Base-by-base conservation (phyloP, 2,888 invertebrate genomes). In the Schizaphis graminum region DNA sequence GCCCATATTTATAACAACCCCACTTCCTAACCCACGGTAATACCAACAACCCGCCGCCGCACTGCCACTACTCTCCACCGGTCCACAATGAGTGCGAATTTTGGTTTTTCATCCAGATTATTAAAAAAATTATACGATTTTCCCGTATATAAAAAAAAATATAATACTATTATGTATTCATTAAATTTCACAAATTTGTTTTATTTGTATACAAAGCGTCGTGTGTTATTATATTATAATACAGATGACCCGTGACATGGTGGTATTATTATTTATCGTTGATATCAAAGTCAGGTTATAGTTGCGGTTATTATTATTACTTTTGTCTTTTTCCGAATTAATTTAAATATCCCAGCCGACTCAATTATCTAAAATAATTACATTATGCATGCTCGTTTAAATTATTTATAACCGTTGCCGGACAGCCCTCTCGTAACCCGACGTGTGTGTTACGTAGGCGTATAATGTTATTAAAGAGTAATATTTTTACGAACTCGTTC, bases 281-380 rank as follows among this genome's bases (percentile, higher is more conserved):
- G 7, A 67, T 77, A 77, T 77, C 35, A 77, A 77, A 77, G 35
- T 35, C 77, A 41, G 8, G 21, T 35, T 77, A 35, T 77, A 35
- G 77, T 35, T 41, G 35, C 1, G n/a, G n/a, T 77, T 77, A 24
- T 77, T 77, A 77, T 77, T 21, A 77, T 77, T 77, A 41, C 8
- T 77, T 77, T 47, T 47, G 44, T 47, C 44, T 47, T 47, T 77
- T 77, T 77, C 67, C 21, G 77, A 77, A 77, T 77, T 35, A 77
- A 77, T 77, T 67, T 21, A 77, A 77, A 77, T 21, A 77, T 35
- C 77, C 21, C 35, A 1, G 21, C 67, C 35, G 77, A 41, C 35
- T 87, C 35, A n/a, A n/a, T 87, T 53, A 49, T 87, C 49, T n/a
- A 35, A 53, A n/a, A 49, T 53, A 87, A 53, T 87, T 87, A n/a